Conservation (phyloP, 2,113 vertebrate species). For the Dermatemys mawii region DNA sequence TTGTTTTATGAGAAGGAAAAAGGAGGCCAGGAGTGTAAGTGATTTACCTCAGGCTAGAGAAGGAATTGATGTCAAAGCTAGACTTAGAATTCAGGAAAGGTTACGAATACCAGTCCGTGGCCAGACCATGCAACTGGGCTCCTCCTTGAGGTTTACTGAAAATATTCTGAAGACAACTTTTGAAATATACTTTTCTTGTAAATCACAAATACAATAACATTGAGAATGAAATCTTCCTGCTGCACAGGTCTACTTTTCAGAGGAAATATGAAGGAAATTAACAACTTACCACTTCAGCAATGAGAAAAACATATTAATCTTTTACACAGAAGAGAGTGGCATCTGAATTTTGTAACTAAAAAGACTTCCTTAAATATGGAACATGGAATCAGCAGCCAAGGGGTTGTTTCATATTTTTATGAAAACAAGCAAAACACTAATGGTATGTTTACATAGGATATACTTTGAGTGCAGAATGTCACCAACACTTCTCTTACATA, state of each 20-base stretch:
- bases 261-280: constrained; percentile 63
- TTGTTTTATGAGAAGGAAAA: background rate
- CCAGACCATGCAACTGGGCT: background rate
- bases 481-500: rapidly evolving
- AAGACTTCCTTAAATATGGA: constrained; percentile 27
- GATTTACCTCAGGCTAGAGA: background rate
- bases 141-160: background rate
- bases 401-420: background rate
- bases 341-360: constrained; percentile 53
- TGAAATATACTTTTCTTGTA: background rate
- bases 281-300: constrained; percentile 60
- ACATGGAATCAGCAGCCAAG: background rate
- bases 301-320: constrained; percentile 58
- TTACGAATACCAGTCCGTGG: background rate
- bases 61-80: background rate
- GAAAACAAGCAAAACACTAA: constrained; percentile 9
- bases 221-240: constrained; percentile 23
- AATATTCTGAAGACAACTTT: background rate
- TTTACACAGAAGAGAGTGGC: constrained; percentile 16
- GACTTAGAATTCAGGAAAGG: background rate
- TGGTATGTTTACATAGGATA: background rate
- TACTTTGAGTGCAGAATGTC: rapidly evolving
- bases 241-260: background rate
- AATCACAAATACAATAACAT: background rate
- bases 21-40: background rate